A percentile compares a stretch with the other conserved stretches of the same genome.
Evolutionary conservation across 2,113 vertebrate genomes (phyloP).

Genomic region (Syngnathoides biaculeatus): DNA sequence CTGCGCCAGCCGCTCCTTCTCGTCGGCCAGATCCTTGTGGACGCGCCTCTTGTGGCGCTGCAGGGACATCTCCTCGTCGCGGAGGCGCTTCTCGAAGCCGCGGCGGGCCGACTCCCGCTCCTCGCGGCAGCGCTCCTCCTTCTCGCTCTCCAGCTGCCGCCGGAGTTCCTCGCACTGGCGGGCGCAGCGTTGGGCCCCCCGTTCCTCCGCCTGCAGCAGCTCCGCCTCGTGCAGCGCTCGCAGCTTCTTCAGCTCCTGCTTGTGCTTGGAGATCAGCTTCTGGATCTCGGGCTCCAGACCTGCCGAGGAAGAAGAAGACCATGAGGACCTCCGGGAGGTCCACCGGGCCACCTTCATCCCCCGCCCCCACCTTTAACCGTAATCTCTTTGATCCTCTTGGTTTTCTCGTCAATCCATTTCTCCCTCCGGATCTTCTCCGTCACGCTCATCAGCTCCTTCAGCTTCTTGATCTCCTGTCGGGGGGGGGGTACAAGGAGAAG

Average conservation of each 20-base stretch:
- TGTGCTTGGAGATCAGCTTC: constrained; percentile 88
- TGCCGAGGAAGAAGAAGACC: constrained; percentile 36
- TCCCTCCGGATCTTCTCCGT: constrained; percentile 86
- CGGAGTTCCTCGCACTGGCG: constrained; percentile 82
- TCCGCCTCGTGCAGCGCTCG: constrained; percentile 84
- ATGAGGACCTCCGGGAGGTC: not conserved
- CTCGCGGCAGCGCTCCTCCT: constrained; percentile 79
- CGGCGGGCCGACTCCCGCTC: constrained; percentile 76
- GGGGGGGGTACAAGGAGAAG: too few species aligned
- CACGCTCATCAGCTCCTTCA: constrained; percentile 89
- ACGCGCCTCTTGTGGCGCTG: constrained; percentile 87
- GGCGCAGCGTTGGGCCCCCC: constrained; percentile 76
- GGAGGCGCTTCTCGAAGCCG: constrained; percentile 88
- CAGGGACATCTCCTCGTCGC: constrained; percentile 84
- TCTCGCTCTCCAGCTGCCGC: constrained; percentile 78
- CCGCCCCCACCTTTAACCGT: constrained; percentile 97
- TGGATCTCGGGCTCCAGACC: constrained; percentile 96
- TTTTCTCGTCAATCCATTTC: constrained; percentile 96
- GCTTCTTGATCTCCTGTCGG: constrained; percentile 87
- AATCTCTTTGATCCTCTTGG: constrained; percentile 94
- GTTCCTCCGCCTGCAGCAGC: constrained; percentile 81
- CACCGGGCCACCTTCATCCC: too few species aligned
- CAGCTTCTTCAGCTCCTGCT: constrained; percentile 85
- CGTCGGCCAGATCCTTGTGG: constrained; percentile 83
- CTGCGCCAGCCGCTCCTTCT: constrained; percentile 85